Base-by-base conservation (phyloP, 1,140 invertebrate species). In the Drosophila melanica region DNA sequence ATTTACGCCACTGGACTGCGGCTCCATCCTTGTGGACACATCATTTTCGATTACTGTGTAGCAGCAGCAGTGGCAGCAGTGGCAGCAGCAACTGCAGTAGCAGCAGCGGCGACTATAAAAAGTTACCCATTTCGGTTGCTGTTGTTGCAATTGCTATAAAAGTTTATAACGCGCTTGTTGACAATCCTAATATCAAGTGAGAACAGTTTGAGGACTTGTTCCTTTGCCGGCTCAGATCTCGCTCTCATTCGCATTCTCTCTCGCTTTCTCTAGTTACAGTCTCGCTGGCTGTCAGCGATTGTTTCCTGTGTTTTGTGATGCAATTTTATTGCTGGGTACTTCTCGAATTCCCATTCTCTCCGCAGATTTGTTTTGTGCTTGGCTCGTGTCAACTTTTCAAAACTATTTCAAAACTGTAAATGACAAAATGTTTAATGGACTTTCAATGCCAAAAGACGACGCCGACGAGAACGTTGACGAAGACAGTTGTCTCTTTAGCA, bases 391-490 rank as follows among this genome's bases (percentile, higher is more conserved):
- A 90, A 90, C 75, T 87, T 87, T 87, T 89, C 80, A 79, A 85
- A 90, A 89, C 84, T 89, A 90, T 90, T 90, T 90, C 80, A 89
- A 90, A 90, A 90, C 84, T 90, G 89, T 90, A 90, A 90, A 85
- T 90, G 89, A 90, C 89, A 90, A 90, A 90, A 90, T 90, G 89
- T 90, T 89, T 90, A 90, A 90, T 90, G 82, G 80, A 90, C 89
- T 90, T 90, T 87, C 81, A 89, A 90, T 90, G 87, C 76, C 84
- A 84, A 84, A 75, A 74, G 70, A 67, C 48, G 60, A 54, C 58
- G 48, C 7, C 7, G 33, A 42, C 67, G 57, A 39, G 41, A 50
- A 41, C 44, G 55, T 50, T 42, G 62, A 16, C 57, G 50, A 14
- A 39, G 35, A 48, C 50, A 54, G 55, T 72, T 44, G 63, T 67